Evolutionary conservation across 1,140 invertebrate species (phyloP).

Genomic region (Melitaea cinxia): DNA sequence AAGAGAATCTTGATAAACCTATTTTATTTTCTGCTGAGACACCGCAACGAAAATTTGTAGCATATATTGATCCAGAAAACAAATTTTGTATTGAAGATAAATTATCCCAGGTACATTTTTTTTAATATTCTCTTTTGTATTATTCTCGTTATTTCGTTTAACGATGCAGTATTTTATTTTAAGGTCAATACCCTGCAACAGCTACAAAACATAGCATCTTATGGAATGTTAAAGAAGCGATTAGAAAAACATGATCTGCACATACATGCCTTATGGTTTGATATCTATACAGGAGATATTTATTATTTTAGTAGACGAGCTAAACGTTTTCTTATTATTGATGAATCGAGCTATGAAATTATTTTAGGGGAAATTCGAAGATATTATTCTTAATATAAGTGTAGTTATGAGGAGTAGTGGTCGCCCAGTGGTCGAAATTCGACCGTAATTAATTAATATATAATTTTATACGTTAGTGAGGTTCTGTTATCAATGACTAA

Average conservation of each 20-base stretch:
- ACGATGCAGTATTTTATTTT: constrained; percentile 40
- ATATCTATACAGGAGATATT: constrained; percentile 98
- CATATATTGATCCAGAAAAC: constrained; percentile 96
- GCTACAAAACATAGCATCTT: constrained; percentile 96
- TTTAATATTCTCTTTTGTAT: neutral
- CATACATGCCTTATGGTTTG: constrained; percentile 97
- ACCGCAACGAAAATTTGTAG: constrained; percentile 92
- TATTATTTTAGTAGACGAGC: constrained; percentile 94
- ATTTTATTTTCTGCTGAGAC: constrained; percentile 93
- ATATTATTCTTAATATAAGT: constrained; percentile 87
- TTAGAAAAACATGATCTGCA: constrained; percentile 92
- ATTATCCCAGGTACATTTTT: constrained; percentile 89
- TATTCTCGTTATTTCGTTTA: neutral
- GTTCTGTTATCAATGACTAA: too few species aligned
- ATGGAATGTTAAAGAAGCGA: constrained; percentile 94
- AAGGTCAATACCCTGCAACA: constrained; percentile 97
- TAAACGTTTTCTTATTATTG: constrained; percentile 92
- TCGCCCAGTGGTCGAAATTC: too few species aligned
- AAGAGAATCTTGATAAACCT: constrained; percentile 87
- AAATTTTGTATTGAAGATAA: constrained; percentile 95
- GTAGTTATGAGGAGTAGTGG: too few species aligned
- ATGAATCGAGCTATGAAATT: constrained; percentile 89
- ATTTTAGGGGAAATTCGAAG: constrained; percentile 89
- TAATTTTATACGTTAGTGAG: too few species aligned
- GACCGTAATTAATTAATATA: too few species aligned